These are phyloP conservation scores for Ciona savignyi DNA, from an alignment of 23 tunicate species.

Conservation along the genomic window DNA sequence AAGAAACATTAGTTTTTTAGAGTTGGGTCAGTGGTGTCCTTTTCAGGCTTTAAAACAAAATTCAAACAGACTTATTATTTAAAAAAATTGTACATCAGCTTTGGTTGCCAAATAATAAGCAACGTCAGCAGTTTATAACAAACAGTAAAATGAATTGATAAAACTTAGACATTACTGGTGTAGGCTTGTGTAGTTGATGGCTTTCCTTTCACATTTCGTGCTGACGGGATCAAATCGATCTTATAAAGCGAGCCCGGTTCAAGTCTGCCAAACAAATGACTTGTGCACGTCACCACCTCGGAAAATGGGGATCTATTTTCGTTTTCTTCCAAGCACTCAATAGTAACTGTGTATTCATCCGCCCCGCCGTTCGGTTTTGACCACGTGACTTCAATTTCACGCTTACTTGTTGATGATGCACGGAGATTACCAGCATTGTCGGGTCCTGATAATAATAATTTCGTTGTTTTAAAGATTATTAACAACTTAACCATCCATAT, in stretches of 20 bases:
- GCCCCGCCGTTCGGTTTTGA: conserved; percentile 62
- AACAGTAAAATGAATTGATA: no score
- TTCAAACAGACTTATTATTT: no score
- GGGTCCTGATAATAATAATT: no score
- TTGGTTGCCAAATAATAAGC: not conserved
- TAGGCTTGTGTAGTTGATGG: conserved; percentile 13
- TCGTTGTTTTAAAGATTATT: no score
- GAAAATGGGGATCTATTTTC: conserved; percentile 11
- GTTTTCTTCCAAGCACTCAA: conserved; percentile 12
- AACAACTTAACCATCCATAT: no score
- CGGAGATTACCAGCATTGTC: conserved; percentile 13
- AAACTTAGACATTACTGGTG: conserved; percentile 39
- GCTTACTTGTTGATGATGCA: conserved; percentile 14
- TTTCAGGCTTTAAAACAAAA: no score
- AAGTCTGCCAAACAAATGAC: conserved; percentile 25
- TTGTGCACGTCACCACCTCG: not conserved
- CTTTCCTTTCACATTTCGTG: conserved; percentile 37
- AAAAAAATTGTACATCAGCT: not conserved
- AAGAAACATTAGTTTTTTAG: not conserved
- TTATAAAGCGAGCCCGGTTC: conserved; percentile 49
- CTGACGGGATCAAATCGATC: conserved; percentile 37
- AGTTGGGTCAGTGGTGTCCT: no score
- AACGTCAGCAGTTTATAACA: not conserved
- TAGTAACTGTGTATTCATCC: conserved; percentile 30
- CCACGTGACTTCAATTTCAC: conserved; percentile 51